Evolutionary conservation across 92 coral and sea anemone species (phyloP), one percentile per base, ranked within the genome.

Genomic region (Porites divaricata): DNA sequence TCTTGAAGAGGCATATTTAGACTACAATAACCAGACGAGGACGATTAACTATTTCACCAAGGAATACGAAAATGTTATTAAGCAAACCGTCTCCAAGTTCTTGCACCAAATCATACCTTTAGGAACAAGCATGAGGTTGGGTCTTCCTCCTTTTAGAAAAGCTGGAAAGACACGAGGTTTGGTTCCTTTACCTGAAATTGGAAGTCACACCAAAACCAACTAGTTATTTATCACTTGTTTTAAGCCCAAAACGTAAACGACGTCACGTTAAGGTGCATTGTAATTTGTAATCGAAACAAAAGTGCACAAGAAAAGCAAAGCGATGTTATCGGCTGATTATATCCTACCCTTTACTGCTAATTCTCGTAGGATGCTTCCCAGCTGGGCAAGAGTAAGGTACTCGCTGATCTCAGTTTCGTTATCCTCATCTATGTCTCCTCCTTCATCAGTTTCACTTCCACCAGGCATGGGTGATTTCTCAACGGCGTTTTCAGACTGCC

Each of bases 91-190:
- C 2, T 70, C 0, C 0, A 12, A 0, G 15, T 16, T 6, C 15
- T 45, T 48, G 21, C 17, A 7, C 4, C 1, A 0, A 7, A 0
- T 26, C 71, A 1, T 85, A 87, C 93, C 93, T 87, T 79, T 88
- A 1, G 89, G 93, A 52, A 90, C 92, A 67, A 93, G 72, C 76
- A 93, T 85, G 57, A 93, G 87, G 82, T 90, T 93, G 45, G 96
- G 96, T 62, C 90, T 61, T 22, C 88, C 94, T 48, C 75, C 24
- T 52, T 88, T 91, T 26, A 91, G 80, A 65, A 76, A 91, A 21
- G 87, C 80, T 8, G 94, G 94, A 65, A 91, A 91, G 17, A 45
- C 69, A 21, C 91, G 83, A 17, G 86, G 67, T 56, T 49, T 72
- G 24, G 82, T 62, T 23, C 70, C 59, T 64, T 12, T 80, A 71